These are phyloP conservation scores for Athetis lepigone DNA, from an alignment of 2,888 invertebrate genomes.

Conservation along the genomic window DNA sequence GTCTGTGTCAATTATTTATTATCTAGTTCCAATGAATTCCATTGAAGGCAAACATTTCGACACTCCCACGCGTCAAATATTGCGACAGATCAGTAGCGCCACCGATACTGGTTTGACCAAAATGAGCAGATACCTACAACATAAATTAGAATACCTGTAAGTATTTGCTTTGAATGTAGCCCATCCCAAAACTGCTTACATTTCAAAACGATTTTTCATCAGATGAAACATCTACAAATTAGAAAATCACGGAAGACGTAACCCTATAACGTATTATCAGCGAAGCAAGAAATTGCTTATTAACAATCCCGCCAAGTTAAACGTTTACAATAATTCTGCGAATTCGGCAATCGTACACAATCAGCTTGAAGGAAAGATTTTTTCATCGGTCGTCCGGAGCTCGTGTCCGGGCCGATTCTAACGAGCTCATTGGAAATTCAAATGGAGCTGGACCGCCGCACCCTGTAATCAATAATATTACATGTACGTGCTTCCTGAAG, in stretches of 20 bases:
- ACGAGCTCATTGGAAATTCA: conserved; percentile 91
- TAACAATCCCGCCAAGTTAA: conserved; percentile 66
- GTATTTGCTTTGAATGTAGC: background rate
- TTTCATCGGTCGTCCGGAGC: conserved; percentile 80
- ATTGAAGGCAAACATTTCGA: conserved; percentile 39
- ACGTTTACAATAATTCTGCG: conserved; percentile 48
- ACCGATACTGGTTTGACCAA: conserved; percentile 13
- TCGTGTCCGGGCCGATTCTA: conserved; percentile 82
- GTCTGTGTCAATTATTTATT: conserved; percentile 16
- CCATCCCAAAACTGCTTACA: background rate
- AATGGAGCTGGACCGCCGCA: conserved; percentile 85
- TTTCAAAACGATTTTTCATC: conserved; percentile 4
- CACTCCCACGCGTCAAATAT: conserved; percentile 32
- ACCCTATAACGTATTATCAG: conserved; percentile 28
- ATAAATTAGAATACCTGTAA: background rate
- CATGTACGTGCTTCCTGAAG: conserved; percentile 88
- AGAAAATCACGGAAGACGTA: conserved; percentile 25
- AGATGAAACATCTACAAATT: conserved; percentile 21
- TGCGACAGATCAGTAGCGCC: conserved; percentile 25
- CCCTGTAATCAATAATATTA: conserved; percentile 90
- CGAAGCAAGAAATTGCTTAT: conserved; percentile 57
- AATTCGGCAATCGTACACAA: conserved; percentile 55
- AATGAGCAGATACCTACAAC: background rate
- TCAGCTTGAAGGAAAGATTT: conserved; percentile 72
- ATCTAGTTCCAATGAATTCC: conserved; percentile 20